A percentile compares a stretch with the other conserved stretches of the same genome.
Evolutionary conservation across 1,140 invertebrate species (phyloP).

Genomic region (Drosophila tropicalis): DNA sequence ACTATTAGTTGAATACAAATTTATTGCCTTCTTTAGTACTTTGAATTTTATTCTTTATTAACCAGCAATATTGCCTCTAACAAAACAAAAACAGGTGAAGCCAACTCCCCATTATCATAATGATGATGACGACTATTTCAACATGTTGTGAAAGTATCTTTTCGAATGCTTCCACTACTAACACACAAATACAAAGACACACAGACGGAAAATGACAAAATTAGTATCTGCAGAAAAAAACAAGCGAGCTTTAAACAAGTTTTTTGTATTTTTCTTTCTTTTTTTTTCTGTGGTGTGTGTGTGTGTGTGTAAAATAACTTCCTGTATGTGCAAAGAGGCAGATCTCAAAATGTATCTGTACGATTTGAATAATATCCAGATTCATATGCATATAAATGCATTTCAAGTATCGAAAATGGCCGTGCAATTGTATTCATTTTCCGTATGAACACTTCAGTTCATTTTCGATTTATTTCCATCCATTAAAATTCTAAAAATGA

Average conservation of each 20-base stretch:
- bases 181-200: background rate
- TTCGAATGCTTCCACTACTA: constrained; percentile 14
- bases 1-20: no score
- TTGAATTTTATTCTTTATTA: background rate
- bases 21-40: background rate
- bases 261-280: background rate
- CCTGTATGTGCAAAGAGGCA: constrained; percentile 34
- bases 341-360: background rate
- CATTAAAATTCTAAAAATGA: constrained; percentile 51
- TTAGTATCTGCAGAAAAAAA: constrained; percentile 25
- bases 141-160: constrained; percentile 23
- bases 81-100: background rate
- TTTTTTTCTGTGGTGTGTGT: constrained; percentile 4
- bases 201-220: constrained; percentile 9
- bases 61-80: background rate
- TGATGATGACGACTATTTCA: constrained; percentile 11
- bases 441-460: constrained; percentile 4
- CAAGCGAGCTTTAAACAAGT: constrained; percentile 23
- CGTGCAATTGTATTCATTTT: constrained; percentile 30
- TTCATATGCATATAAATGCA: constrained; percentile 33
- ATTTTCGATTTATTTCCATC: background rate
- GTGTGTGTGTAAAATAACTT: constrained; percentile 41
- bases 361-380: constrained; percentile 10
- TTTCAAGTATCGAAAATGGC: constrained; percentile 33
- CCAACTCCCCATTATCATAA: constrained; percentile 8